A percentile compares a stretch with the other conserved stretches of the same genome.
phyloP scores from a whole-genome alignment of 2,113 vertebrate genomes.

The Tamias sibiricus region DNA sequence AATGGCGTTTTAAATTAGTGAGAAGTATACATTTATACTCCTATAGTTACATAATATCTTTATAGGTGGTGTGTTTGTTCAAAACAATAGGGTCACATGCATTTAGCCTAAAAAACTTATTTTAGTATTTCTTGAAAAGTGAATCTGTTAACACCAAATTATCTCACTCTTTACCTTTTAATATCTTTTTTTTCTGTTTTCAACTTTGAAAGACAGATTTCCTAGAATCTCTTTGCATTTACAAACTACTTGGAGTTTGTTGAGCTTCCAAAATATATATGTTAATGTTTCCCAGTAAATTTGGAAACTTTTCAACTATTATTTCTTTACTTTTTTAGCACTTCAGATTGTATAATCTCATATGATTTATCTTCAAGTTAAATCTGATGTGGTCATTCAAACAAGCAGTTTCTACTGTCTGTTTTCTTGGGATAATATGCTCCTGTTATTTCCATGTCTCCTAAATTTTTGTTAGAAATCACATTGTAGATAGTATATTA shows the following conservation, averaged over 20 bases:
- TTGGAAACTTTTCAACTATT: background rate
- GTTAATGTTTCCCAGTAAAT: background rate
- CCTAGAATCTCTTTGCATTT: background rate
- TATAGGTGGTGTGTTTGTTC: background rate
- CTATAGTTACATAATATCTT: background rate
- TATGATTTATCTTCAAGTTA: background rate
- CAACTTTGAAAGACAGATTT: constrained; percentile 5
- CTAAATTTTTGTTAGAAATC: background rate
- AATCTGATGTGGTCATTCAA: background rate
- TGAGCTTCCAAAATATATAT: background rate
- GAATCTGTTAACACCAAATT: background rate
- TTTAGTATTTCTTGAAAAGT: background rate
- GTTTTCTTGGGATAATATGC: background rate
- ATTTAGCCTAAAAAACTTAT: background rate
- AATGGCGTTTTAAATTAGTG: background rate
- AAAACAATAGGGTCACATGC: background rate
- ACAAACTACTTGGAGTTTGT: background rate
- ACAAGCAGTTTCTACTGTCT: background rate
- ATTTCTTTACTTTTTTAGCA: background rate
- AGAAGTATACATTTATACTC: background rate
- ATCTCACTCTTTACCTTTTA: background rate
- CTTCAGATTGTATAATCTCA: background rate
- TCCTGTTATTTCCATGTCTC: background rate
- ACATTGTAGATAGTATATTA: background rate
- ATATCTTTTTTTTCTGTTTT: background rate